Conservation (phyloP, 1,140 invertebrate genomes). For the Orchesella cincta region DNA sequence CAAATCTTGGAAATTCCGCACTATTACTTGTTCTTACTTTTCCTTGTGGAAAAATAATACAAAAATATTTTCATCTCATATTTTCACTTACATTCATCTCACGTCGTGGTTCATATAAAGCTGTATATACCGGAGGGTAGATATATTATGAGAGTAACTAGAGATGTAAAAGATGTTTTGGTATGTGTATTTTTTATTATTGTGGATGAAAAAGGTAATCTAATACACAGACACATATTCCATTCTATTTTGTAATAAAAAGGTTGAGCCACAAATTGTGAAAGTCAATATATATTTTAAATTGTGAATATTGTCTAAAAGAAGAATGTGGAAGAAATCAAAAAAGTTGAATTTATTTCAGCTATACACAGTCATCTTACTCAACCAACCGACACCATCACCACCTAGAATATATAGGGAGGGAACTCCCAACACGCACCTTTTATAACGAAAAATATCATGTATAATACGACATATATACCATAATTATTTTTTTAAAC, state of each 20-base stretch:
- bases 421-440: no score
- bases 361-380: neutral
- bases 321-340: slow-evolving; percentile 32
- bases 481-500: no score
- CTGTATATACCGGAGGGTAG: slow-evolving; percentile 4
- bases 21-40: neutral
- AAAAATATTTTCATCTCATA: neutral
- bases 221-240: slow-evolving; percentile 6
- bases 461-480: no score
- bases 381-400: neutral
- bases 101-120: slow-evolving; percentile 6
- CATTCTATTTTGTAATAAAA: slow-evolving; percentile 28
- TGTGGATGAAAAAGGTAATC: slow-evolving; percentile 24
- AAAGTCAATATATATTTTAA: slow-evolving; percentile 25
- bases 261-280: slow-evolving; percentile 25
- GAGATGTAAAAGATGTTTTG: neutral
- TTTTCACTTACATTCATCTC: slow-evolving; percentile 4
- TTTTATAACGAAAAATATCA: no score
- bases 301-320: slow-evolving; percentile 9
- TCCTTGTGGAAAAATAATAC: neutral
- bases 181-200: slow-evolving; percentile 1
- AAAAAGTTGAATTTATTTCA: slow-evolving; percentile 25
- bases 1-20: slow-evolving; percentile 7
- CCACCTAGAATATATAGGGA: no score
- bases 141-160: neutral